Evolutionary conservation across 2,113 vertebrate genomes (phyloP).

Genomic region (Pollachius pollachius): DNA sequence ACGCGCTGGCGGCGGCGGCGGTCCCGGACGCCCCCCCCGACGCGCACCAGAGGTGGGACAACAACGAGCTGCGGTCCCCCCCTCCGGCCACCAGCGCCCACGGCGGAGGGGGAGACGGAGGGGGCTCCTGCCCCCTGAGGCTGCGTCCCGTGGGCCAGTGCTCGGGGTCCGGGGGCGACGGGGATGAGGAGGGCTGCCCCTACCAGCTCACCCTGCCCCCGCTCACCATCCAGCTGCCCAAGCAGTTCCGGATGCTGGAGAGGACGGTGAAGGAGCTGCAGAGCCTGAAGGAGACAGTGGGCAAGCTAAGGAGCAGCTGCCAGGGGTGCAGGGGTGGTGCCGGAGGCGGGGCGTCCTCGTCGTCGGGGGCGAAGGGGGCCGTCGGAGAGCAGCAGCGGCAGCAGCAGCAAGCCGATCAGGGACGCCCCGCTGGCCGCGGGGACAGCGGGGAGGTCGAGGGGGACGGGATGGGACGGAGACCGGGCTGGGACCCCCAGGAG

Average conservation of each 20-base stretch:
- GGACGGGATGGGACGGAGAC: constrained; percentile 63
- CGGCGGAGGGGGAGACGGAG: neutral
- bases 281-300: constrained; percentile 85
- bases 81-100: constrained; percentile 37
- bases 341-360: too few relatives aligned
- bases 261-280: constrained; percentile 88
- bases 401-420: constrained; percentile 63
- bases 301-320: constrained; percentile 81
- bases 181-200: constrained; percentile 80
- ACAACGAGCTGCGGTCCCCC: constrained; percentile 43
- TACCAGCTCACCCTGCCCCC: constrained; percentile 88
- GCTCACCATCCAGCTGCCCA: constrained; percentile 87
- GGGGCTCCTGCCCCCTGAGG: constrained; percentile 75
- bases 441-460: constrained; percentile 41
- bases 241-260: constrained; percentile 83
- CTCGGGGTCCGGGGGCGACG: constrained; percentile 47
- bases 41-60: constrained; percentile 55
- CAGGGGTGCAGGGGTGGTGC: constrained; percentile 75
- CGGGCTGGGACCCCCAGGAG: constrained; percentile 56
- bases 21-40: constrained; percentile 54
- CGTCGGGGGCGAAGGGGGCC: constrained; percentile 41
- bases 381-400: constrained; percentile 52
- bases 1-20: constrained; percentile 61
- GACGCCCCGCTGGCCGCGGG: constrained; percentile 30
- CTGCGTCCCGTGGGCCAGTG: constrained; percentile 82